These are phyloP conservation scores for Gasterosteus nipponicus DNA, from an alignment of 2,113 vertebrate genomes.

Conservation along the genomic window DNA sequence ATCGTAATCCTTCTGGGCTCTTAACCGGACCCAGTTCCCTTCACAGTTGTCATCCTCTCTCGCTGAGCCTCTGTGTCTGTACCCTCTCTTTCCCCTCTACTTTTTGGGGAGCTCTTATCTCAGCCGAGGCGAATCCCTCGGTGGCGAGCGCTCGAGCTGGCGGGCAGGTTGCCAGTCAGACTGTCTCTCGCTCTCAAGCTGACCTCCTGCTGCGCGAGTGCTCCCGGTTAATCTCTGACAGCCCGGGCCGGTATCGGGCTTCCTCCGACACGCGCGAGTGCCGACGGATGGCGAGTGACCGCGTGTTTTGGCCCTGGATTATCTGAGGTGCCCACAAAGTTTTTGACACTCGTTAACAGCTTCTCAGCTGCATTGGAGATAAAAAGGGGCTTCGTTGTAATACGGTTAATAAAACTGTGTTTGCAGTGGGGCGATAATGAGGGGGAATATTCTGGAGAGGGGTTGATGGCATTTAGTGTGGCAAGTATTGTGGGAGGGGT, in stretches of 20 bases:
- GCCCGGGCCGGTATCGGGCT: constrained; percentile 82
- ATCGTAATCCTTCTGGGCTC: constrained; percentile 60
- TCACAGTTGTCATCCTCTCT: constrained; percentile 69
- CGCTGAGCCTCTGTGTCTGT: constrained; percentile 82
- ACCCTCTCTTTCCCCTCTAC: constrained; percentile 46
- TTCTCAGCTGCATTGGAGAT: neutral
- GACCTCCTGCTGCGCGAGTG: constrained; percentile 13
- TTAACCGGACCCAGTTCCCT: constrained; percentile 56
- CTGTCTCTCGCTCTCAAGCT: constrained; percentile 14
- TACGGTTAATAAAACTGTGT: too few relatives aligned
- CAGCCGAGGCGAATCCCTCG: constrained; percentile 71
- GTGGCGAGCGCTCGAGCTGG: constrained; percentile 81
- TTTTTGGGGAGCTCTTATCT: constrained; percentile 72
- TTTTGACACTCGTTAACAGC: neutral
- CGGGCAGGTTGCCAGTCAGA: constrained; percentile 22
- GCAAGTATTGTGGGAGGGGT: too few relatives aligned
- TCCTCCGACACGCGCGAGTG: constrained; percentile 34
- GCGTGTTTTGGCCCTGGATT: constrained; percentile 29
- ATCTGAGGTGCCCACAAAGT: constrained; percentile 4
- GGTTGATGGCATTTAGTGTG: too few relatives aligned
- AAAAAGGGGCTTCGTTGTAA: too few relatives aligned
- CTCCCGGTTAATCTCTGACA: constrained; percentile 29
- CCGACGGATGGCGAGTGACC: constrained; percentile 21
- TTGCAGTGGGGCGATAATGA: too few relatives aligned
- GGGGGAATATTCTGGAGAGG: too few relatives aligned